Base-by-base conservation (phyloP, 2,797 vertebrate genomes). In the Pelobates cultripes region DNA sequence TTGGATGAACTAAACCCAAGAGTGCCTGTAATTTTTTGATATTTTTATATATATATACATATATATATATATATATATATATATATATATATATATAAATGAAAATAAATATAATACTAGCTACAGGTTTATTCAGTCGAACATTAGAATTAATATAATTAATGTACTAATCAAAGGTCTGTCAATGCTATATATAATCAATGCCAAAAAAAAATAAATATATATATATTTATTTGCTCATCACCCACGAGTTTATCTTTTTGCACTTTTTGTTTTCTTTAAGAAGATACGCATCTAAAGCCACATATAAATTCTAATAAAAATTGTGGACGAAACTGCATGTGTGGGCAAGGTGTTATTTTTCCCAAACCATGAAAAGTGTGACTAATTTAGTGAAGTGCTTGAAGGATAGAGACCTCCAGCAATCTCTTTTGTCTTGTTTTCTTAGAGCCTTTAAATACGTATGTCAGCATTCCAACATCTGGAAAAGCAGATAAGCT, bases 401-500 rank as follows among this genome's bases (percentile, higher is more conserved):
- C 42, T 17, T 73, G 15, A 43, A 67, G 43, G 43, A 45, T 71
- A 70, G 15, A 71, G 69, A 73, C 70, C 41, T 80, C 45, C 4
- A 67, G 40, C 69, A 15, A 47, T 10, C 60, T 64, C 57, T 70
- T 69, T 71, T 70, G 45, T 45, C 55, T 78, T 63, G 43, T 60
- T 43, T 70, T 71, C 53, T 42, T 17, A 44, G 14, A 70, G 70
- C 63, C 42, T 55, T 80, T 67, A 73, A 44, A 73, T 28, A 41
- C 73, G 70, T 66, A 15, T 79, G 78, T 53, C 44, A 66, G 40
- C 14, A 53, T 17, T 57, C 9, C 53, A 43, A 68, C 64, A 73
- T 74, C 71, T 80, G 63, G 47, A 28, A 43, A 57, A 74, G 43
- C 14, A 80, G 78, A 80, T 74, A 68, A 68, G 63, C 45, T 4